These are phyloP conservation scores for Meloidogyne hapla DNA, from an alignment of 1,140 invertebrate species.

Conservation along the genomic window DNA sequence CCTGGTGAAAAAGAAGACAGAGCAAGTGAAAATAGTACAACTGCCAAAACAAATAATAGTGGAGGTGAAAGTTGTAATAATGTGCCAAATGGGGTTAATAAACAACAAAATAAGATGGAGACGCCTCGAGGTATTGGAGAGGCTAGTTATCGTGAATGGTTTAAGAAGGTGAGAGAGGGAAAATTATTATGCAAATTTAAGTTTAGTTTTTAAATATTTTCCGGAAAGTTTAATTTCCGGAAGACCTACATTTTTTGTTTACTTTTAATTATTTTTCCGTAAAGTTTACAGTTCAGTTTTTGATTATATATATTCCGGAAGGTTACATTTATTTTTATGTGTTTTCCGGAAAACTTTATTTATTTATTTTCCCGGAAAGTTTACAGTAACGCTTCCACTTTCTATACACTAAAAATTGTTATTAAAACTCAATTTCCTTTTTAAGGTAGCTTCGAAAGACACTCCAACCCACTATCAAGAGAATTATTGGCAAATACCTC, in stretches of 20 bases:
- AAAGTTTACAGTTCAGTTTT: too few species aligned
- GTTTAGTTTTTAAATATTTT: too few species aligned
- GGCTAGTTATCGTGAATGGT: slow-evolving; percentile 61
- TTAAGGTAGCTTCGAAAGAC: slow-evolving; percentile 60
- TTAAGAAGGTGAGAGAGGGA: slow-evolving; percentile 38
- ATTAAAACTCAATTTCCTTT: neutral
- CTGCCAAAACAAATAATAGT: neutral
- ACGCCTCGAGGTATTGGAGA: slow-evolving; percentile 58
- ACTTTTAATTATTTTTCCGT: too few species aligned
- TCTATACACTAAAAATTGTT: too few species aligned
- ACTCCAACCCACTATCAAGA: slow-evolving; percentile 52
- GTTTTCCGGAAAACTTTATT: too few species aligned
- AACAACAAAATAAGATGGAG: slow-evolving; percentile 22
- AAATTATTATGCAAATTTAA: too few species aligned
- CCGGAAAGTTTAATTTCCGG: too few species aligned
- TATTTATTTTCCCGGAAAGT: too few species aligned
- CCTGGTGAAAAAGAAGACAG: slow-evolving; percentile 46
- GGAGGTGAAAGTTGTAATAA: neutral
- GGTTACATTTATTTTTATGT: too few species aligned
- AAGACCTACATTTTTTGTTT: too few species aligned
- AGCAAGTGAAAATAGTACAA: slow-evolving; percentile 26
- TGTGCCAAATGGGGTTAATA: neutral
- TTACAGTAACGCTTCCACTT: too few species aligned
- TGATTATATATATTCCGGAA: too few species aligned
- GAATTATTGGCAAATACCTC: slow-evolving; percentile 37